Evolutionary conservation across 1,140 invertebrate species (phyloP), one percentile per base, ranked within the genome.

Genomic region (Wiebesia pumilae): DNA sequence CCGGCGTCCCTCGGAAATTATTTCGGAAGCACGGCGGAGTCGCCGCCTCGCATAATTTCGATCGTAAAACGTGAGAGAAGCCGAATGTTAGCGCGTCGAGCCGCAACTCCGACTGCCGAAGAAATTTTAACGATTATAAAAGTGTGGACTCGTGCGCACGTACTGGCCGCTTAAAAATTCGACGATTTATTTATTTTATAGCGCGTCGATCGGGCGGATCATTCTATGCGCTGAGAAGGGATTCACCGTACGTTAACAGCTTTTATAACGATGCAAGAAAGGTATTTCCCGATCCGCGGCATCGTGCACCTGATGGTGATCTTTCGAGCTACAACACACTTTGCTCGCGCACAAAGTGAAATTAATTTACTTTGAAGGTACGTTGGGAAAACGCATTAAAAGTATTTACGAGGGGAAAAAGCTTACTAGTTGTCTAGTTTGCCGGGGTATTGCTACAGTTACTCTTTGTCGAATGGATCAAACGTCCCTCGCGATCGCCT

Each of bases 71-170:
- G 65, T 1, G 40, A 38, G 43, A 21, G 38, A 43, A 43, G 21
- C 38, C 38, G 38, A 75, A 75, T n/a, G 38, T 75, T 43, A 27
- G 21, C 14, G 38, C 69, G 35, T 35, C 19, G 51, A 21, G 19
- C 58, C 58, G 58, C 3, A 27, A 14, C 3, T 27, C 58, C 71
- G 24, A 75, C 21, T 75, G 71, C 38, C 71, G 10, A 38, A 75
- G 21, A 43, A 75, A 38, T 38, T 43, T 75, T 75, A 75, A 75
- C 43, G 71, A 75, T 75, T 75, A 43, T 75, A 75, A 75, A 43
- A 75, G 38, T n/a, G 16, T 35, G 7, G 12, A 14, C 30, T 1
- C 24, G 1, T 75, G 19, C n/a, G 30, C 10, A 35, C 30, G 14
- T 19, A 35, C 67, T 35, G 12, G 47, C n/a, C 47, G n/a, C 77